These are phyloP conservation scores for Smutsia gigantea DNA, from an alignment of 2,797 vertebrate genomes.

Conservation along the genomic window DNA sequence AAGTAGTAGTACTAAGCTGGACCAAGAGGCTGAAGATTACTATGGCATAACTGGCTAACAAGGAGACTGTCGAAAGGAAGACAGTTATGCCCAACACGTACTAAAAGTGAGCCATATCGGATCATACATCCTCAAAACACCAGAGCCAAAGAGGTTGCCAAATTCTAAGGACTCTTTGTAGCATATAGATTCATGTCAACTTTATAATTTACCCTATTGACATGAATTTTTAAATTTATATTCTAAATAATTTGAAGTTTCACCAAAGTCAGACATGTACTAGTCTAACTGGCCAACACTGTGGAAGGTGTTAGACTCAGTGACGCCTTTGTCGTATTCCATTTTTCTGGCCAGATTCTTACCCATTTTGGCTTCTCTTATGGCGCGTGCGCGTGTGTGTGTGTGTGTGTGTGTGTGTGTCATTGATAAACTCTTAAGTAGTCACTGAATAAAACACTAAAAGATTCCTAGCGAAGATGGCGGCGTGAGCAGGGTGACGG, in stretches of 20 bases:
- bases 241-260: conserved; percentile 36
- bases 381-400: not conserved
- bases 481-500: too few relatives aligned
- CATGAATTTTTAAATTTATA: not conserved
- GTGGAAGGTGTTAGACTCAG: not conserved
- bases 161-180: not conserved
- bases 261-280: not conserved
- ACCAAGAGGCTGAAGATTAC: not conserved
- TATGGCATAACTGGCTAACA: not conserved
- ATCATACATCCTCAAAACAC: not conserved
- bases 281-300: not conserved
- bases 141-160: not conserved
- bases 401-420: not conserved
- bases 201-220: not conserved
- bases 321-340: not conserved
- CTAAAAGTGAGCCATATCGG: not conserved
- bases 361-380: not conserved
- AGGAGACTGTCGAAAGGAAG: not conserved
- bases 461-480: not conserved
- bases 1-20: not conserved
- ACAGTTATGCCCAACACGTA: not conserved
- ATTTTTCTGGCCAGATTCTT: not conserved
- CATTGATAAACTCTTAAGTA: not conserved
- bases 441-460: not conserved
- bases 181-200: not conserved